Evolutionary conservation across 1,140 invertebrate genomes (phyloP).

Genomic region (Mercenaria mercenaria): DNA sequence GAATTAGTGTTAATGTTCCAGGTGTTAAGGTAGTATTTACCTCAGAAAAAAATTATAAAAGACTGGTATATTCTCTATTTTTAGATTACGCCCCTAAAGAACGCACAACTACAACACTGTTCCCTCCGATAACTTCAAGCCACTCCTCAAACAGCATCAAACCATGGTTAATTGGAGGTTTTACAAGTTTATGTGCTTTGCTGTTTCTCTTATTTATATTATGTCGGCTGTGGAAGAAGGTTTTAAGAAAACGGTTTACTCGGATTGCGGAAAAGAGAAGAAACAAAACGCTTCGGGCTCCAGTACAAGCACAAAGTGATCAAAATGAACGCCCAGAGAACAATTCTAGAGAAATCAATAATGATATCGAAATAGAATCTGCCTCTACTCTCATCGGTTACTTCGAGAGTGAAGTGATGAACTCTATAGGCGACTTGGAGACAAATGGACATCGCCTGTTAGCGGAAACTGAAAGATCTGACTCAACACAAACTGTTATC

Average conservation of each 20-base stretch:
- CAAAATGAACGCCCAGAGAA: neutral
- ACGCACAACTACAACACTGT: neutral
- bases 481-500: no score
- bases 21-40: no score
- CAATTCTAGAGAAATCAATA: neutral
- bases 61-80: no score
- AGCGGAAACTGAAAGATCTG: no score
- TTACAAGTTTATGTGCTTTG: neutral
- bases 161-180: no score
- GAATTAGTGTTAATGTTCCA: no score
- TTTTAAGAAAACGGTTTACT: neutral
- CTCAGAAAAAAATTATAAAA: no score
- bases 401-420: neutral
- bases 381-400: neutral
- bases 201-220: neutral
- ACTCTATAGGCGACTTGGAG: neutral
- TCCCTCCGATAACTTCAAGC: no score
- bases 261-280: neutral
- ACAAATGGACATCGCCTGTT: neutral
- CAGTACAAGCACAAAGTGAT: neutral
- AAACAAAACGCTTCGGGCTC: neutral
- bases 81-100: neutral
- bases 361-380: neutral
- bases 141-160: neutral
- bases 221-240: neutral